phyloP scores from a whole-genome alignment of 2,113 vertebrate species.

The Ophthalmolycus amberensis region DNA sequence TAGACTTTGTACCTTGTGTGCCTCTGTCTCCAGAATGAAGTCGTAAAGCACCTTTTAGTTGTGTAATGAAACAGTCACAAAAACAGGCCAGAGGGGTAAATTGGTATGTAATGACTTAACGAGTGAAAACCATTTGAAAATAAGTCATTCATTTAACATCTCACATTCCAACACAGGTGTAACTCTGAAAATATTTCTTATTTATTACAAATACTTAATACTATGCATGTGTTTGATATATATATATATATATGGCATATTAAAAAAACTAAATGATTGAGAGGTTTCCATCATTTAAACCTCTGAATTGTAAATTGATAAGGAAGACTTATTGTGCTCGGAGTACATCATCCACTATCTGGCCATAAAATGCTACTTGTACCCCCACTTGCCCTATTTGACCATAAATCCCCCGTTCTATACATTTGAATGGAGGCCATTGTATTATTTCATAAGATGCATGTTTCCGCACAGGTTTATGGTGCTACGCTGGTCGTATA shows the following conservation, averaged over 20 bases:
- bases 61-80: constrained; percentile 74
- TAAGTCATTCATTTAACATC: neutral
- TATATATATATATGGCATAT: constrained; percentile 9
- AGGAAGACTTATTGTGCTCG: constrained; percentile 63
- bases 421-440: constrained; percentile 73
- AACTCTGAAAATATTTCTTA: neutral
- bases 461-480: constrained; percentile 57
- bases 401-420: constrained; percentile 65
- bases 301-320: constrained; percentile 65
- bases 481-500: neutral
- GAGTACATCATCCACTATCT: constrained; percentile 75
- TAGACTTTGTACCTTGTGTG: constrained; percentile 66
- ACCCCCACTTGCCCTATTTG: constrained; percentile 61
- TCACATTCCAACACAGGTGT: constrained; percentile 36
- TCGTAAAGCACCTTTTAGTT: constrained; percentile 79
- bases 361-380: constrained; percentile 65
- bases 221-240: neutral
- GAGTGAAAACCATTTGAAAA: constrained; percentile 44
- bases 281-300: constrained; percentile 43
- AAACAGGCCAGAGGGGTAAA: constrained; percentile 70
- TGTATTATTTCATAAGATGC: constrained; percentile 74
- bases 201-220: neutral
- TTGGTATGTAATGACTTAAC: constrained; percentile 71
- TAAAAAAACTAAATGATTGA: constrained; percentile 4
- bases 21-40: constrained; percentile 67